Percentiles rank a stretch among this genome's conserved stretches.
These are phyloP conservation scores for Sebastes baramenuke DNA, from an alignment of 2,797 vertebrate species.

Conservation along the genomic window DNA sequence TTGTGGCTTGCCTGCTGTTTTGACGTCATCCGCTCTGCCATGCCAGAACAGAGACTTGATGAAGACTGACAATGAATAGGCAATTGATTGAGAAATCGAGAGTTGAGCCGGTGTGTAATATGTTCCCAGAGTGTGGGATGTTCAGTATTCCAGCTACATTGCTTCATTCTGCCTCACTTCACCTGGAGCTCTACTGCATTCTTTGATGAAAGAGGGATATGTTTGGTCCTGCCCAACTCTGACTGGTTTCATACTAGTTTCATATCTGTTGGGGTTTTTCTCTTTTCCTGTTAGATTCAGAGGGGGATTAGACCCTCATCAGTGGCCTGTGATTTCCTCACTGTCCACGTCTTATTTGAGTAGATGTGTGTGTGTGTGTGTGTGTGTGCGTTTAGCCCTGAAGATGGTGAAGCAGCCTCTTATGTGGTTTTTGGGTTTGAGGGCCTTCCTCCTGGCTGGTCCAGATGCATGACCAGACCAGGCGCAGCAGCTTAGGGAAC, in stretches of 20 bases:
- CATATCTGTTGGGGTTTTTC: constrained; percentile 1
- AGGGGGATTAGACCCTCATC: constrained; percentile 25
- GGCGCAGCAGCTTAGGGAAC: constrained; percentile 38
- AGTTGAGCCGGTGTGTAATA: not conserved
- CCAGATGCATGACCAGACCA: constrained; percentile 52
- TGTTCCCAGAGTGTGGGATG: not conserved
- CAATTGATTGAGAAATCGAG: constrained; percentile 18
- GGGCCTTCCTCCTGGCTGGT: constrained; percentile 42
- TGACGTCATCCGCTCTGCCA: not conserved
- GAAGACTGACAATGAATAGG: not conserved
- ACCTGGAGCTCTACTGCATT: constrained; percentile 46
- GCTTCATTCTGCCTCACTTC: constrained; percentile 31
- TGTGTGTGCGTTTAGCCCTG: not conserved
- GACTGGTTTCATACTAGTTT: constrained; percentile 31
- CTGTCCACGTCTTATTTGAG: constrained; percentile 39
- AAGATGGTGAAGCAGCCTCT: constrained; percentile 31
- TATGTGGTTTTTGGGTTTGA: constrained; percentile 59
- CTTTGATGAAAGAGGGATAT: constrained; percentile 59
- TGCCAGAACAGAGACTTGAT: not conserved
- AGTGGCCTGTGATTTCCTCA: constrained; percentile 21
- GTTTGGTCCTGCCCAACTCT: constrained; percentile 65
- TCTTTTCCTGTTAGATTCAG: constrained; percentile 1
- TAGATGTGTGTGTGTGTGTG: constrained; percentile 20
- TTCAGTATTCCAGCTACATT: constrained; percentile 3
- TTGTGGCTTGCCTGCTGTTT: constrained; percentile 18